These are phyloP conservation scores for Xestoiulus laeticollis DNA, from an alignment of 2,888 invertebrate species.

Conservation along the genomic window DNA sequence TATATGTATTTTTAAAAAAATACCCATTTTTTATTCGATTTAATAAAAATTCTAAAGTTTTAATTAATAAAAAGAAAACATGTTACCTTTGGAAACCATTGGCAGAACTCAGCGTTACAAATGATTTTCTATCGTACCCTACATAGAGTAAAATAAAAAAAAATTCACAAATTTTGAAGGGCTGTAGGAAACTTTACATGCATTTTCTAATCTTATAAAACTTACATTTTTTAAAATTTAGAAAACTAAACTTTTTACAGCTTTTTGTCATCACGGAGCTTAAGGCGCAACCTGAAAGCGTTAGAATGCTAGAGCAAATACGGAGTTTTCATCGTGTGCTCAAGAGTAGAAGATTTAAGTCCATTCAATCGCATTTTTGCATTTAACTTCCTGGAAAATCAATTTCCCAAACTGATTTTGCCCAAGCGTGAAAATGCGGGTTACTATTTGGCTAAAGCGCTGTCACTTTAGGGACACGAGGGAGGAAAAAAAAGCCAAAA, in stretches of 20 bases:
- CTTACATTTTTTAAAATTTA: too few relatives aligned
- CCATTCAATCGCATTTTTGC: not conserved
- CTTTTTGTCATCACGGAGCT: too few relatives aligned
- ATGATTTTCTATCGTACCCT: not conserved
- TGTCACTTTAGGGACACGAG: not conserved
- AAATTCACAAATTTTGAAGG: too few relatives aligned
- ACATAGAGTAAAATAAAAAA: too few relatives aligned
- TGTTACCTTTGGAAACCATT: not conserved
- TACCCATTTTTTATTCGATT: too few relatives aligned
- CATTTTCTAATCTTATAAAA: too few relatives aligned
- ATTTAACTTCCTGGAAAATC: constrained; percentile 3
- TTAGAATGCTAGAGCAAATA: not conserved
- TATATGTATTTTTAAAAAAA: too few relatives aligned
- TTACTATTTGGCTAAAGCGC: not conserved
- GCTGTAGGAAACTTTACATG: too few relatives aligned
- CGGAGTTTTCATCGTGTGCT: not conserved
- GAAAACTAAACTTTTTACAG: too few relatives aligned
- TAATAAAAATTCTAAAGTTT: too few relatives aligned
- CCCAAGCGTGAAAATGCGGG: not conserved
- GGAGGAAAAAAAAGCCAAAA: not conserved
- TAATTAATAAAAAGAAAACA: not conserved
- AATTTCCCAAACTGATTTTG: not conserved
- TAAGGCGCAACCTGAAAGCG: too few relatives aligned
- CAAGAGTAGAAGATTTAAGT: not conserved
- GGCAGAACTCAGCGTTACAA: not conserved